Base-by-base conservation (phyloP, 1,140 invertebrate genomes). In the Gonatopus flavifemur region DNA sequence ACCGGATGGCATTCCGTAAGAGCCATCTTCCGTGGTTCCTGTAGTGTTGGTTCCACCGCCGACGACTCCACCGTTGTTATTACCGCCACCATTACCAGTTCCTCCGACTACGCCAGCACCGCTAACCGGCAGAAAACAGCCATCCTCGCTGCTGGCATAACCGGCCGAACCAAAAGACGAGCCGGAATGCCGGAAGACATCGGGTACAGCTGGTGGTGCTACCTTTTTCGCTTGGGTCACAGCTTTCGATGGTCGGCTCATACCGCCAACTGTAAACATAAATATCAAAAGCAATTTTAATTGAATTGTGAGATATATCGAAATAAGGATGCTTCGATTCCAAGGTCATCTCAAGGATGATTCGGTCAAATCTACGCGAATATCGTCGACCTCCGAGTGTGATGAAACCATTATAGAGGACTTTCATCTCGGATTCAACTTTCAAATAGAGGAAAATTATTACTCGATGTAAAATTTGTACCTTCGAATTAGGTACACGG, bases 181-280 rank as follows among this genome's bases (percentile, higher is more conserved):
- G 41, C 86, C 86, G 3, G 86, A 88, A 70, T 88, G 86, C 38
- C 87, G 80, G 77, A 88, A 84, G 69, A 88, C 84, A 58, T 89
- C 88, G 0, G 88, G 89, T 22, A 91, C 88, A 5, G 88, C 86
- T 3, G 89, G 89, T 42, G 89, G 89, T 31, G 88, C 85, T 66
- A 91, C 89, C 78, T 90, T 89, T 78, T 91, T 91, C 48, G 84
- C 86, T 66, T 87, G 87, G 66, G 86, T 84, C 65, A 86, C 83
- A 67, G 84, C 82, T 82, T 85, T 89, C 65, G 83, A 84, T 56
- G 83, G 86, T 80, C 88, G 86, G 71, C 85, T 89, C 86, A 90
- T 89, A 58, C 88, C 88, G 78, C 87, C 86, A 80, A 88, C 87
- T 88, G 79, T 8, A 82, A 84, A n/a, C n/a, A n/a, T n/a, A n/a